These are phyloP conservation scores for Atrichornis clamosus DNA, from an alignment of 2,113 vertebrate genomes.

Conservation along the genomic window DNA sequence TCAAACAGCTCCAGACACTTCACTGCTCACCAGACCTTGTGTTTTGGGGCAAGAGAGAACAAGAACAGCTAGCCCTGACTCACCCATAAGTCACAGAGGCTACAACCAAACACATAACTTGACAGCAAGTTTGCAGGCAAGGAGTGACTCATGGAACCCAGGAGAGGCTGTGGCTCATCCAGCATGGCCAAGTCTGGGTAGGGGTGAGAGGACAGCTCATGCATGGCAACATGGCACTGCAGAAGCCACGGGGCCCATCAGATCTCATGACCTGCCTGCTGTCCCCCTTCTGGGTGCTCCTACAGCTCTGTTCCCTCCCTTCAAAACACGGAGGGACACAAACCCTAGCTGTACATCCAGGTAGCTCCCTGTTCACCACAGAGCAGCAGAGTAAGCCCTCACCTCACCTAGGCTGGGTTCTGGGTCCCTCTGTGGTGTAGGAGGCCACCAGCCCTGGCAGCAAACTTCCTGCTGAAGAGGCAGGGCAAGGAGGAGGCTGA, in stretches of 20 bases:
- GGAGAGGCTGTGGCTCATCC: not conserved
- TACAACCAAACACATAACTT: rapidly evolving
- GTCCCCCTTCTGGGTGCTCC: not conserved
- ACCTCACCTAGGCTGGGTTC: rapidly evolving
- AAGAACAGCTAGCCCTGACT: not conserved
- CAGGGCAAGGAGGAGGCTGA: not conserved
- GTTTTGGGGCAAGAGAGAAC: not conserved
- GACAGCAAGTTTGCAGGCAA: not conserved
- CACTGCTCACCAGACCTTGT: not conserved
- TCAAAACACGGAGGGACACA: rapidly evolving
- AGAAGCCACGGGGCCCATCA: not conserved
- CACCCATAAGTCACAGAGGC: not conserved
- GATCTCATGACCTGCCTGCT: not conserved
- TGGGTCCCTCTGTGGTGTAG: rapidly evolving
- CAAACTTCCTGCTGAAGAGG: not conserved
- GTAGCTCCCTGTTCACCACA: not conserved
- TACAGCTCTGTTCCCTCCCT: not conserved
- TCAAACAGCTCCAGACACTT: not conserved
- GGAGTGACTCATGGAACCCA: rapidly evolving
- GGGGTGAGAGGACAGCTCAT: not conserved
- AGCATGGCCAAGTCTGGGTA: not conserved
- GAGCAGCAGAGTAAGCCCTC: not conserved
- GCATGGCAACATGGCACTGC: rapidly evolving
- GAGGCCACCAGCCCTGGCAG: not conserved
- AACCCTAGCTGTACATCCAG: not conserved